Evolutionary conservation across 2,113 vertebrate species (phyloP), one percentile per base, ranked within the genome.

Genomic region (Trachemys scripta): DNA sequence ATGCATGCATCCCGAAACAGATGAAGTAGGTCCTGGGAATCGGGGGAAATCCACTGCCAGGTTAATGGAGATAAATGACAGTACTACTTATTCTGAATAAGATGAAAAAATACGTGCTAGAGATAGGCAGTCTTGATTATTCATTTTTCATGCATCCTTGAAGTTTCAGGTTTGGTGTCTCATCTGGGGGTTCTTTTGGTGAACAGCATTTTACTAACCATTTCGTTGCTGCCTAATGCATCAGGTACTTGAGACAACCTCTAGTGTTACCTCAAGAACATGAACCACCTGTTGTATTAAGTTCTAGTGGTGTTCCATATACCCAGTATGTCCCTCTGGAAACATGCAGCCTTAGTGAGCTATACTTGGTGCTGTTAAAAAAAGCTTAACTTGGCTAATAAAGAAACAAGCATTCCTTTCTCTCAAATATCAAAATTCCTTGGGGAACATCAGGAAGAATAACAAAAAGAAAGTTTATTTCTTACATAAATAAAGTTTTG

Each of bases 251-350:
- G 22, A 91, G 53, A 11, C 7, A 31, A 2, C 1, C 5, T 5
- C 49, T 45, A 38, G 62, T 65, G 31, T 47, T 82, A 8, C 53
- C 38, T 87, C 0, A 1, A 91, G 45, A 84, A 29, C 22, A 50
- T 9, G 5, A 2, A 3, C 22, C 0, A 0, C 35, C n/a, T 50
- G 29, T 13, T 0, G 0, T 35, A 38, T 10, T 0, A 19, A 85
- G 24, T 8, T 35, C 50, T 19, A 14, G 14, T 0, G 14, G 0
- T 0, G 54, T 38, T 53, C 69, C 6, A 10, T 1, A 0, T 3
- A 3, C 35, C 38, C 31, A 87, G 4, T 1, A 0, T 17, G 59
- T 79, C 69, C 47, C 16, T 51, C 29, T 29, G 47, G 49, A 72
- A 53, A 78, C 22, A 35, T 92, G 72, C 10, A 16, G 17, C 4